phyloP scores from a whole-genome alignment of 2,888 invertebrate species.

The Disparrhopalites patrizii region DNA sequence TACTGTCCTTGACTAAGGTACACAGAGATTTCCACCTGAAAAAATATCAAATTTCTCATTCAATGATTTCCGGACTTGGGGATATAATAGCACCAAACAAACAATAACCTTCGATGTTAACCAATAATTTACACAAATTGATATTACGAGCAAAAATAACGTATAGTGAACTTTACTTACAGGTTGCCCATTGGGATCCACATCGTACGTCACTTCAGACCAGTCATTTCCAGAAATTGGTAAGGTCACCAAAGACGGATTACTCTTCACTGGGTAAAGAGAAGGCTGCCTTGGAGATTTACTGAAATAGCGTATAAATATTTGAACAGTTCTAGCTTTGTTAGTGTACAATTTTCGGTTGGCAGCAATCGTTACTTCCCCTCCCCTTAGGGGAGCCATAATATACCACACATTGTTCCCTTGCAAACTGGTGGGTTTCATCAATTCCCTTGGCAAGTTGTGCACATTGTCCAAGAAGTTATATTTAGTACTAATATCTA shows the following conservation, averaged over 20 bases:
- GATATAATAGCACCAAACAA: not conserved
- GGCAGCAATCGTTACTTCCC: constrained; percentile 1
- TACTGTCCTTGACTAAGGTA: constrained; percentile 14
- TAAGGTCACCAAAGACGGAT: not conserved
- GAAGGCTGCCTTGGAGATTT: constrained; percentile 11
- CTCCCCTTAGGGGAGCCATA: constrained; percentile 12
- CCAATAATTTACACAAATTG: too few species aligned
- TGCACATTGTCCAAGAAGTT: not conserved
- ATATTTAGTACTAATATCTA: not conserved
- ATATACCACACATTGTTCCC: constrained; percentile 22
- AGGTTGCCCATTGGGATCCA: constrained; percentile 6
- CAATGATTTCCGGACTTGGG: too few species aligned
- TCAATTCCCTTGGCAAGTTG: constrained; percentile 6
- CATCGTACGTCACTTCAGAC: constrained; percentile 17
- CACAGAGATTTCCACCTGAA: constrained; percentile 17
- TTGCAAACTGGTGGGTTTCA: constrained; percentile 3
- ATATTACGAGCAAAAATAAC: too few species aligned
- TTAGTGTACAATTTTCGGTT: constrained; percentile 15
- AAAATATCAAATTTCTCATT: too few species aligned
- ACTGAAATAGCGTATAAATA: constrained; percentile 18
- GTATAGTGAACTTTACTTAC: not conserved
- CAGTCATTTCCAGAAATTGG: constrained; percentile 4
- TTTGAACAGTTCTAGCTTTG: constrained; percentile 15
- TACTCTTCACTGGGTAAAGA: constrained; percentile 11
- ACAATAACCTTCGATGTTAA: not conserved